phyloP scores from a whole-genome alignment of 2,888 invertebrate genomes.

The Bugula neritina region DNA sequence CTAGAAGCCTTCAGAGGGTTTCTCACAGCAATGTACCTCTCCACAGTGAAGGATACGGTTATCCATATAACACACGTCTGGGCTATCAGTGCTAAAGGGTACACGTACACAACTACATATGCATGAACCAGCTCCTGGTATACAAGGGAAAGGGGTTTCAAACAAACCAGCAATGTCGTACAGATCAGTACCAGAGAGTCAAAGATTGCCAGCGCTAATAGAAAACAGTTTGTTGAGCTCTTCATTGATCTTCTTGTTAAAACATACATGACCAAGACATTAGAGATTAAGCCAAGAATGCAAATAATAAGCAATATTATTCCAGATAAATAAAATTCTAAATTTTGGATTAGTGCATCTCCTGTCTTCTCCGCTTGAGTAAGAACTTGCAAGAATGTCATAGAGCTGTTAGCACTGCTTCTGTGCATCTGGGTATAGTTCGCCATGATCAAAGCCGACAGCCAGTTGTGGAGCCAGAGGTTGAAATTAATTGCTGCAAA shows the following conservation, averaged over 20 bases:
- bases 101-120: constrained; percentile 46
- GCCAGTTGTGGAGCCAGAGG: too few species aligned
- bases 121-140: constrained; percentile 38
- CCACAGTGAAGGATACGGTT: constrained; percentile 65
- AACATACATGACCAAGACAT: constrained; percentile 59
- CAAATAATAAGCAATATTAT: constrained; percentile 21
- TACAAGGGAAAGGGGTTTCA: constrained; percentile 34
- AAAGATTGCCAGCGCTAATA: constrained; percentile 49
- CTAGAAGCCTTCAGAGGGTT: constrained; percentile 77
- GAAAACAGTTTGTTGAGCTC: constrained; percentile 61
- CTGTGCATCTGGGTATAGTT: too few species aligned
- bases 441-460: too few species aligned
- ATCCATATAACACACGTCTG: constrained; percentile 92
- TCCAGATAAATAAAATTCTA: constrained; percentile 4
- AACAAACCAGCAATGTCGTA: constrained; percentile 43
- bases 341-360: neutral
- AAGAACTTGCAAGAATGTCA: too few species aligned
- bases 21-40: constrained; percentile 78
- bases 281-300: constrained; percentile 67
- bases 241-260: constrained; percentile 64
- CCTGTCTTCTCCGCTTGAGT: too few species aligned
- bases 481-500: too few species aligned
- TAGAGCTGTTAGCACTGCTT: too few species aligned
- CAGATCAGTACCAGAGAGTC: constrained; percentile 47
- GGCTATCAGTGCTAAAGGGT: constrained; percentile 74